Evolutionary conservation across 1,140 invertebrate genomes (phyloP).

Genomic region (Pygmarrhopalites habei): DNA sequence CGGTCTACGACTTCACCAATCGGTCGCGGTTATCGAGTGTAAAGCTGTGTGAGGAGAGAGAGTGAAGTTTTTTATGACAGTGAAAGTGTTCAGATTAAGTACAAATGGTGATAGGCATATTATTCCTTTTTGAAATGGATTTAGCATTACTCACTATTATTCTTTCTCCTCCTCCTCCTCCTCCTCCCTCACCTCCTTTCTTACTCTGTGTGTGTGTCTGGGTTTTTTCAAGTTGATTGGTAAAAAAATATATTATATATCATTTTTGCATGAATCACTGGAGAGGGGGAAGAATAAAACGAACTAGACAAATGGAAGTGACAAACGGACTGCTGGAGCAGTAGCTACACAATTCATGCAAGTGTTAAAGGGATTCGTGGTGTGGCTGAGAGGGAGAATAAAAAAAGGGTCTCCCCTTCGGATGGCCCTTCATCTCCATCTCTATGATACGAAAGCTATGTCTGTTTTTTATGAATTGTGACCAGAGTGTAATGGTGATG

Average conservation of each 20-base stretch:
- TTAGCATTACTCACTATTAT: too few relatives aligned
- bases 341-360: neutral
- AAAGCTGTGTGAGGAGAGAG: too few relatives aligned
- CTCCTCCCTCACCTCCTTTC: too few relatives aligned
- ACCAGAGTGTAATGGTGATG: neutral
- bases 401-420: neutral
- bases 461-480: neutral
- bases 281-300: neutral
- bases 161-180: too few relatives aligned
- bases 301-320: neutral
- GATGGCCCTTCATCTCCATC: neutral
- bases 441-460: neutral
- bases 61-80: too few relatives aligned
- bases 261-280: neutral
- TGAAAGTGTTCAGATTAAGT: too few relatives aligned
- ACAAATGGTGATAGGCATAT: too few relatives aligned
- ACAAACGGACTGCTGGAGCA: neutral
- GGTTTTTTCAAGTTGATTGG: too few relatives aligned
- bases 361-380: neutral
- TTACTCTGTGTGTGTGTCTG: too few relatives aligned
- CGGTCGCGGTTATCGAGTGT: too few relatives aligned
- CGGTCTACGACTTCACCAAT: too few relatives aligned
- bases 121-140: too few relatives aligned
- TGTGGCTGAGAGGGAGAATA: neutral
- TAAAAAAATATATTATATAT: neutral